Evolutionary conservation across 1,140 invertebrate species (phyloP), one percentile per base, ranked within the genome.

Genomic region (Popillia japonica): DNA sequence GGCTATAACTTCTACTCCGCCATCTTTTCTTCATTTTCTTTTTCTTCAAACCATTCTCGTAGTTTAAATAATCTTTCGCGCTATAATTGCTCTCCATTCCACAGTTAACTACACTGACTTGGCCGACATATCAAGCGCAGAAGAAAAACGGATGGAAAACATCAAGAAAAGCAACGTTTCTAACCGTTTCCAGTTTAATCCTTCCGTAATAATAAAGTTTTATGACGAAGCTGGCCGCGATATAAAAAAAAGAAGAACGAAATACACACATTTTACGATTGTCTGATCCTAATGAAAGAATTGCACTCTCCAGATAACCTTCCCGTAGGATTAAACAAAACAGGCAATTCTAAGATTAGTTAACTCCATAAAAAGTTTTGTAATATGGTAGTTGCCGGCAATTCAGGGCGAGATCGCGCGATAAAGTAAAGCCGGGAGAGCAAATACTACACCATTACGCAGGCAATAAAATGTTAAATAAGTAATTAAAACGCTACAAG

Each of bases 401-500:
- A 48, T 76, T 55, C 44, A 8, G 75, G 40, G 41, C 41, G 23
- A 55, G 75, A 55, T 48, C 75, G 44, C 42, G 41, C 44, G 44
- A 76, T 44, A 76, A 48, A 55, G 75, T 42, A 55, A 76, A 48
- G 75, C 75, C 44, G 44, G 22, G 72, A 77, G 80, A 78, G 80
- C 78, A 81, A 79, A 81, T 81, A 80, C 78, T 78, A 76, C 68
- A 72, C 79, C 81, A 81, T 82, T 82, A 82, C 80, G 78, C 80
- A 81, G 79, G 79, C 80, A 81, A 82, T 82, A 82, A 82, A 82
- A 81, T 82, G 81, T 81, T 81, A 82, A 82, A 82, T 82, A 82
- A 81, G 81, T 80, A 82, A 82, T 82, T 82, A 82, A 81, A 79
- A 68, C 79, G 73, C 78, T 78, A 77, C 78, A 75, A 82, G 80